Conservation (phyloP, 2,888 invertebrate species). For the Brassicogethes aeneus region DNA sequence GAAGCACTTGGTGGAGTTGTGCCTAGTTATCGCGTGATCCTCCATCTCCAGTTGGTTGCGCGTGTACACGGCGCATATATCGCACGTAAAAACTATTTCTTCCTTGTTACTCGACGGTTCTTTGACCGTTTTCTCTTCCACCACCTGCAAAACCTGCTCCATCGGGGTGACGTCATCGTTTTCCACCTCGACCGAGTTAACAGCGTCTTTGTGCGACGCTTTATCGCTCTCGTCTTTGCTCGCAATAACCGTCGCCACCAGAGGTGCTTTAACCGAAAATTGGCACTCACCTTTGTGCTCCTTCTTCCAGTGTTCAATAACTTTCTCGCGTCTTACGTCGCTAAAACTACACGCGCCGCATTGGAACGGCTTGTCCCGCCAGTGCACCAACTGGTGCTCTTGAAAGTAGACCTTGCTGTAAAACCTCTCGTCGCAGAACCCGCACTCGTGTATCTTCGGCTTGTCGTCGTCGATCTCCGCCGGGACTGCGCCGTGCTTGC, state of each 20-base stretch:
- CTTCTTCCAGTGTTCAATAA: slow-evolving; percentile 29
- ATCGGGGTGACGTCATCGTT: neutral
- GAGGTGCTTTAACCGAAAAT: slow-evolving; percentile 14
- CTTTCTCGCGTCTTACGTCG: slow-evolving; percentile 24
- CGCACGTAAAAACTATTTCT: neutral
- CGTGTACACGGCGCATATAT: neutral
- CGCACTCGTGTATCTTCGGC: slow-evolving; percentile 9
- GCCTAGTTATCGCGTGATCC: neutral
- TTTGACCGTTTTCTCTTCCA: neutral
- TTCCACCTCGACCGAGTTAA: neutral
- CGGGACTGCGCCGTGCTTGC: slow-evolving; percentile 10
- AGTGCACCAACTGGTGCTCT: slow-evolving; percentile 43
- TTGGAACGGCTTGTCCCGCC: slow-evolving; percentile 39
- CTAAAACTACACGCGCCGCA: slow-evolving; percentile 40
- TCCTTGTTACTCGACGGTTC: neutral
- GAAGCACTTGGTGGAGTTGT: slow-evolving; percentile 14
- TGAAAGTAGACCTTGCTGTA: slow-evolving; percentile 26
- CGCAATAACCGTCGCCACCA: slow-evolving; percentile 12
- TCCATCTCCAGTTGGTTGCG: neutral
- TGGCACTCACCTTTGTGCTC: slow-evolving; percentile 12
- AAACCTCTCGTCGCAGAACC: slow-evolving; percentile 19
- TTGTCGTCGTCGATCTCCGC: slow-evolving; percentile 4
- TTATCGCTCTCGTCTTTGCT: too few relatives aligned
- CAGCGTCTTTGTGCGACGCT: slow-evolving; percentile 9
- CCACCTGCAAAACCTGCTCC: neutral